Evolutionary conservation across 2,888 invertebrate species (phyloP).

Genomic region (Zele albiditarsus): DNA sequence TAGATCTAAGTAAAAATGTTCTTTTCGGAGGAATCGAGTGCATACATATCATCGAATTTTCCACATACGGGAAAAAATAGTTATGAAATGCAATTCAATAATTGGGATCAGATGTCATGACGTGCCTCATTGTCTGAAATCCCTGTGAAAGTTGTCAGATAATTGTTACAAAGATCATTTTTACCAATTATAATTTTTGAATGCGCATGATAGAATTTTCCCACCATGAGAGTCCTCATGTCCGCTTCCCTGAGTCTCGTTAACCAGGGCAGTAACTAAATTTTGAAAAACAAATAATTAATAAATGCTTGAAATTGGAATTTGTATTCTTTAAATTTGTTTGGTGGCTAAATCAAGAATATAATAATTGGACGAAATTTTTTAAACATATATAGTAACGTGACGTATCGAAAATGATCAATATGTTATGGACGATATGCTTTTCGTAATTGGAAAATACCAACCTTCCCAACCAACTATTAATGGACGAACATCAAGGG

Average conservation of each 20-base stretch:
- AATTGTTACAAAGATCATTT: neutral
- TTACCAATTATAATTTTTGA: conserved; percentile 56
- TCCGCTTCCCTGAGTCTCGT: conserved; percentile 60
- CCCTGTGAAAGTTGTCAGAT: too few species aligned
- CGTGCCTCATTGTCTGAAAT: too few species aligned
- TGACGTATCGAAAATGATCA: conserved; percentile 30
- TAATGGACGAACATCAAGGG: conserved; percentile 39
- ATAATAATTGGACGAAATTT: too few species aligned
- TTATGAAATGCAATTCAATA: too few species aligned
- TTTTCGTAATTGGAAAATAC: conserved; percentile 48
- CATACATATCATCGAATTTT: too few species aligned
- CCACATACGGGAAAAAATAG: too few species aligned
- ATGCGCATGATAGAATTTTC: conserved; percentile 58
- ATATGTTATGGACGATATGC: conserved; percentile 25
- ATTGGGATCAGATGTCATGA: too few species aligned
- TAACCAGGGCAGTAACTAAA: conserved; percentile 58
- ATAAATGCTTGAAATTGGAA: conserved; percentile 5
- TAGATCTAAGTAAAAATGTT: too few species aligned
- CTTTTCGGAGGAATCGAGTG: too few species aligned
- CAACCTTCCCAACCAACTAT: conserved; percentile 32
- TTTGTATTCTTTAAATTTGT: neutral
- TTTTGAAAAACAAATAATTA: neutral
- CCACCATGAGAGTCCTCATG: conserved; percentile 50
- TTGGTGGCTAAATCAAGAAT: too few species aligned
- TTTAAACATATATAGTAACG: neutral